phyloP scores from a whole-genome alignment of 2,888 invertebrate genomes.

The Heteromurus nitidus region DNA sequence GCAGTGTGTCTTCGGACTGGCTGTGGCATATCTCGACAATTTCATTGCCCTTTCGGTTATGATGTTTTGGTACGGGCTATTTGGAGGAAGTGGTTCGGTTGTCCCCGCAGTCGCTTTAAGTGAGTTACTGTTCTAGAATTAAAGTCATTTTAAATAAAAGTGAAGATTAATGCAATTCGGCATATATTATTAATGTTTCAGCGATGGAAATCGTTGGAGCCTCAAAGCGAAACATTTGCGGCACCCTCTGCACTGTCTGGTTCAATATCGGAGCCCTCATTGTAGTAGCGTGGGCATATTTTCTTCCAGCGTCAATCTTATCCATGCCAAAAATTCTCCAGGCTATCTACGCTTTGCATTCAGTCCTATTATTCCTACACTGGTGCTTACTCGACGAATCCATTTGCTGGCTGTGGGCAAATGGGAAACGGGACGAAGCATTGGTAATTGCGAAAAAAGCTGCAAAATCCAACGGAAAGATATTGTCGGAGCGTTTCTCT shows the following conservation, averaged over 20 bases:
- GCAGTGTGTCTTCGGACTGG: neutral
- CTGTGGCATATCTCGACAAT: neutral
- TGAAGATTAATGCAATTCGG: neutral
- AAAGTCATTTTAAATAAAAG: neutral
- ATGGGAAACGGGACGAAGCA: constrained; percentile 7
- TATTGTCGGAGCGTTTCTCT: neutral
- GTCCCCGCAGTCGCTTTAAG: constrained; percentile 29
- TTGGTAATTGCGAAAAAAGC: constrained; percentile 15
- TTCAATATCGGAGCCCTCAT: neutral
- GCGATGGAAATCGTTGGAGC: constrained; percentile 41
- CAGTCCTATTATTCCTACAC: constrained; percentile 8
- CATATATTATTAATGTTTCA: neutral
- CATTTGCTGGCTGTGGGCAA: constrained; percentile 34
- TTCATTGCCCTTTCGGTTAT: neutral
- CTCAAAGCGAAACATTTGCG: constrained; percentile 11
- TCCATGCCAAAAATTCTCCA: neutral
- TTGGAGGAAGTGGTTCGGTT: constrained; percentile 2
- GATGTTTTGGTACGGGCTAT: constrained; percentile 29
- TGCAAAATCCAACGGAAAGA: neutral
- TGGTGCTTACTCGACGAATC: constrained; percentile 36
- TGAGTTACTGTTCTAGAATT: neutral
- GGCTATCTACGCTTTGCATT: neutral
- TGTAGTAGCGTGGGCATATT: neutral
- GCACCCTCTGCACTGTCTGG: neutral
- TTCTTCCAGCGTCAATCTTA: neutral